A percentile compares a stretch with the other conserved stretches of the same genome.
Conservation (phyloP, 2,113 vertebrate species). For the Pithys albifrons region DNA sequence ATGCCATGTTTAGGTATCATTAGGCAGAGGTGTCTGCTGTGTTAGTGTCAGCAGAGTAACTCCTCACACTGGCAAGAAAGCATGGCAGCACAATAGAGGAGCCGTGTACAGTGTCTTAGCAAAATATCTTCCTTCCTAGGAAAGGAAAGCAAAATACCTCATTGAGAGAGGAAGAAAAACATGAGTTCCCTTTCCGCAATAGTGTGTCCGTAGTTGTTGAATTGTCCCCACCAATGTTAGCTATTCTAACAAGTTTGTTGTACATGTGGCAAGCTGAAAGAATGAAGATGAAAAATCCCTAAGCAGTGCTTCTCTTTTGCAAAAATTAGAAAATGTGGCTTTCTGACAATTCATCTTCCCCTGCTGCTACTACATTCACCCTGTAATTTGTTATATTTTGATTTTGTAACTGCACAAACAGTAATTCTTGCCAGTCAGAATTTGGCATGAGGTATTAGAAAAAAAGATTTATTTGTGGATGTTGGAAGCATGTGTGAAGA, state of each 20-base stretch:
- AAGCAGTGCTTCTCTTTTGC: neutral
- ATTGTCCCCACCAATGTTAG: neutral
- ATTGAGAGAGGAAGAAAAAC: neutral
- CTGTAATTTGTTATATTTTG: slow-evolving; percentile 6
- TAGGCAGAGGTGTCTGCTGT: neutral
- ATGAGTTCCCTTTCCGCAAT: neutral
- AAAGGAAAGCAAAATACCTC: neutral
- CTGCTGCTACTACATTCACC: neutral
- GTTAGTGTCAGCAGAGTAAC: neutral
- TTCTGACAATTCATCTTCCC: neutral
- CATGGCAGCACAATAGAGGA: neutral
- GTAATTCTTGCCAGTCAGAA: slow-evolving; percentile 42
- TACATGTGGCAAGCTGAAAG: neutral
- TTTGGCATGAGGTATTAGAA: slow-evolving; percentile 37
- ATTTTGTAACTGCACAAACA: neutral
- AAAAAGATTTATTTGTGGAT: slow-evolving; percentile 26
- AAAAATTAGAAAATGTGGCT: neutral
- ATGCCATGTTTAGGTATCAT: neutral
- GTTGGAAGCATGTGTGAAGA: slow-evolving; percentile 24
- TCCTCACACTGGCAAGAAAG: neutral
- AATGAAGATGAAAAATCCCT: neutral
- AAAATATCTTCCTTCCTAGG: neutral
- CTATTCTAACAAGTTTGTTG: neutral
- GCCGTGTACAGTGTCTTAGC: neutral
- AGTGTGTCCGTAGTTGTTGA: accelerated